Conservation (phyloP, 2,113 vertebrate species). For the Naja naja region DNA sequence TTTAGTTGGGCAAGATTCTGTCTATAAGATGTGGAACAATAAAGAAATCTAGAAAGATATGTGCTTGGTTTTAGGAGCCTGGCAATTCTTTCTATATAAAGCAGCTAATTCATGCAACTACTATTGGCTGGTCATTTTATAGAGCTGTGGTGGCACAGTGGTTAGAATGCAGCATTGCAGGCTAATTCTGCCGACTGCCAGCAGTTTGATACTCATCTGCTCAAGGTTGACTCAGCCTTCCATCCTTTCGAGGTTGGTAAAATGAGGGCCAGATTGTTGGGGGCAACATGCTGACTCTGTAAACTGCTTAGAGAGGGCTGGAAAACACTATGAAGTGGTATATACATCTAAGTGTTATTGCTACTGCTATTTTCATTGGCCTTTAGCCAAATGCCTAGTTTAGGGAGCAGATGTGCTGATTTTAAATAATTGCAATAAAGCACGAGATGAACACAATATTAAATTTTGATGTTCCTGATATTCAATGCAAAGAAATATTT, state of each 20-base stretch:
- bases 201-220: neutral
- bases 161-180: neutral
- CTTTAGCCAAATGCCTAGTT: neutral
- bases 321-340: neutral
- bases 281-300: neutral
- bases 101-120: neutral
- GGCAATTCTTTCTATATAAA: neutral
- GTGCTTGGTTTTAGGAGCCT: neutral
- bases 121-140: neutral
- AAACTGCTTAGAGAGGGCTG: no score
- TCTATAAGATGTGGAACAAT: neutral
- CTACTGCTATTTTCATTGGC: neutral
- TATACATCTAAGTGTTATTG: neutral
- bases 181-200: neutral
- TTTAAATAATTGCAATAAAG: neutral
- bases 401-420: neutral
- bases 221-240: neutral
- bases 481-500: neutral
- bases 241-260: neutral
- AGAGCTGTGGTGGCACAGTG: neutral
- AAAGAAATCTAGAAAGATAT: neutral
- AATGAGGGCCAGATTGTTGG: neutral
- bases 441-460: neutral
- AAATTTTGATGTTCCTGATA: neutral
- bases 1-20: neutral